Base-by-base conservation (phyloP, 2,113 vertebrate genomes). In the Clarias magur region DNA sequence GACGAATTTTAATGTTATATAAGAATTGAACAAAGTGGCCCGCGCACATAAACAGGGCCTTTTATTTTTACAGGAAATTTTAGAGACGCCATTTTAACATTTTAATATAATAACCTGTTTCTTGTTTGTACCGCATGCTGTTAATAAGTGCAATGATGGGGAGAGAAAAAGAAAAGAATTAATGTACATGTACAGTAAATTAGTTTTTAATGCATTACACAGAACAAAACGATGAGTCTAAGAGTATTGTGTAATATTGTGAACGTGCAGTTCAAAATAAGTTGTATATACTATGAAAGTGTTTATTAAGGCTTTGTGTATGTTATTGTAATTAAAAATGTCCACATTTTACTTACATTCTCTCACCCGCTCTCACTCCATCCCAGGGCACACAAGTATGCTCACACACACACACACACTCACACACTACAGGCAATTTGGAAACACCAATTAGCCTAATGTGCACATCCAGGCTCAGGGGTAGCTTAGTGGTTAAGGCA, bases 291-390 rank as follows among this genome's bases (percentile, higher is more conserved):
- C 11, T n/a, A 10, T 34, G 27, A 73, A 76, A 86, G 84, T 81
- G 56, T 86, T 88, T 63, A 73, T 84, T 38, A 72, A 63, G 86
- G 9, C 11, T n/a, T 34, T 62, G 54, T 79, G 10, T 8, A 48
- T 59, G 63, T 75, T 67, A 84, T 78, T 89, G 30, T 86, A 83
- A 87, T 85, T 63, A 75, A 84, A 84, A 82, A 63, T 60, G 6
- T 84, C 23, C 70, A n/a, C 23, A n/a, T 25, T 68, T 53, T 68
- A 68, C 25, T 15, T 16, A 48, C 48, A 8, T 48, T 48, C 48
- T 48, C 48, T 48, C 42, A 48, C 34, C 2, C 34, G 34, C 34
- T 38, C 34, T 38, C 34, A 38, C 34, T 38, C 34, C 48, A 8
- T 48, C 48, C 0, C 48, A 48, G 48, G 48, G 48, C 48, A 48